Evolutionary conservation across 2,113 vertebrate species (phyloP).

Genomic region (Acinonyx jubatus): DNA sequence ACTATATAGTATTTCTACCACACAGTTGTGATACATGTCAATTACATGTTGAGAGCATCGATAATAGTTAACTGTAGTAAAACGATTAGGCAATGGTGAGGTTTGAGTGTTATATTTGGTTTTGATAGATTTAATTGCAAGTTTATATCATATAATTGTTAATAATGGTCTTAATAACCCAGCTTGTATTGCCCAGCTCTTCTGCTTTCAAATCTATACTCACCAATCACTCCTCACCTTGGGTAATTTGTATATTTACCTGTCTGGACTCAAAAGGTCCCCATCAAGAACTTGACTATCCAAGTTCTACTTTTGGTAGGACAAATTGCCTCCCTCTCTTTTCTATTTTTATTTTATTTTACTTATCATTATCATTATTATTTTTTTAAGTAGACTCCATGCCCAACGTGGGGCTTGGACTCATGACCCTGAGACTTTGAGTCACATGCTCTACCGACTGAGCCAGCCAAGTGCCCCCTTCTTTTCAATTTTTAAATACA

Average conservation of each 20-base stretch:
- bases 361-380: too few relatives aligned
- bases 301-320: neutral
- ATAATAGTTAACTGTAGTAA: neutral
- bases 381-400: too few relatives aligned
- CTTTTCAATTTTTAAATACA: constrained; percentile 49
- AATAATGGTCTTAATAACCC: neutral
- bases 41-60: neutral
- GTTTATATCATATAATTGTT: neutral
- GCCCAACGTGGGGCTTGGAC: too few relatives aligned
- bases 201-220: neutral
- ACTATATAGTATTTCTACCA: neutral
- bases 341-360: constrained; percentile 10
- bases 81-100: neutral
- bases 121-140: neutral
- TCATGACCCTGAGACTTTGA: too few relatives aligned
- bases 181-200: neutral
- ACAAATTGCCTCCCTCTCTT: neutral
- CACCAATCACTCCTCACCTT: neutral
- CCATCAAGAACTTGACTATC: neutral
- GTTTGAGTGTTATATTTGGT: neutral
- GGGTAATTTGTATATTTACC: neutral
- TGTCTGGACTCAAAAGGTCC: neutral
- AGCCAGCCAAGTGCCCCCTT: neutral
- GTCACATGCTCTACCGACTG: too few relatives aligned
- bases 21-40: neutral